Evolutionary conservation across 2,113 vertebrate genomes (phyloP).

Genomic region (Pterocles orientalis): DNA sequence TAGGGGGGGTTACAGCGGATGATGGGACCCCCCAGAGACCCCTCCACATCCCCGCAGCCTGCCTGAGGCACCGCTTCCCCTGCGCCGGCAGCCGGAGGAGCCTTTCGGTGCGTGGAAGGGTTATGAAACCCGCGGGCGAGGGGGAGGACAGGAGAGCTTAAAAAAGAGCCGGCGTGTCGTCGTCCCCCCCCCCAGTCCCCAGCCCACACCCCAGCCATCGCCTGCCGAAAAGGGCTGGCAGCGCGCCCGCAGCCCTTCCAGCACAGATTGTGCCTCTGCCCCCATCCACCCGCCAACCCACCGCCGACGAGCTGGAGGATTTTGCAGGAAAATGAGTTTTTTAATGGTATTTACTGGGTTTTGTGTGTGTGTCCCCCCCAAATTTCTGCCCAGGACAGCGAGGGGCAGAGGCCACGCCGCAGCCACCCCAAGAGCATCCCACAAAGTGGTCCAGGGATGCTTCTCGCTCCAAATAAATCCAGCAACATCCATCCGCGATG

Average conservation of each 20-base stretch:
- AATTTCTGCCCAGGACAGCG: rapidly evolving
- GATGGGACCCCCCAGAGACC: background rate
- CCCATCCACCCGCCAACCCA: constrained; percentile 7
- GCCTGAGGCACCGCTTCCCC: no score
- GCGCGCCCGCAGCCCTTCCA: background rate
- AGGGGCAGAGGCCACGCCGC: background rate
- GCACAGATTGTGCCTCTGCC: constrained; percentile 60
- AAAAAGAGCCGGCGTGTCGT: constrained; percentile 43
- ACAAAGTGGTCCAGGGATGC: rapidly evolving
- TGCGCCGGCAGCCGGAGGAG: background rate
- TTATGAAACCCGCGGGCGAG: constrained; percentile 58
- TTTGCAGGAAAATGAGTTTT: background rate
- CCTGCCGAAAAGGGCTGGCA: constrained; percentile 56
- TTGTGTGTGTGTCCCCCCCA: no score
- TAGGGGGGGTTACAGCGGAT: rapidly evolving
- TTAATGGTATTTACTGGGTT: rapidly evolving
- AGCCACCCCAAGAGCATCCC: rapidly evolving
- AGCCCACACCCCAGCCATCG: background rate
- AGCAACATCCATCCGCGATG: rapidly evolving
- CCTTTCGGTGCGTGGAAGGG: constrained; percentile 10
- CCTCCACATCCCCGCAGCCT: background rate
- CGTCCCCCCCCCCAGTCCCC: background rate
- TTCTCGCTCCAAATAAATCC: rapidly evolving
- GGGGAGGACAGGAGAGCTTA: constrained; percentile 57
- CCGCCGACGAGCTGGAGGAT: background rate